Evolutionary conservation across 1,140 invertebrate genomes (phyloP), one percentile per base, ranked within the genome.

Genomic region (Bombyx mori): DNA sequence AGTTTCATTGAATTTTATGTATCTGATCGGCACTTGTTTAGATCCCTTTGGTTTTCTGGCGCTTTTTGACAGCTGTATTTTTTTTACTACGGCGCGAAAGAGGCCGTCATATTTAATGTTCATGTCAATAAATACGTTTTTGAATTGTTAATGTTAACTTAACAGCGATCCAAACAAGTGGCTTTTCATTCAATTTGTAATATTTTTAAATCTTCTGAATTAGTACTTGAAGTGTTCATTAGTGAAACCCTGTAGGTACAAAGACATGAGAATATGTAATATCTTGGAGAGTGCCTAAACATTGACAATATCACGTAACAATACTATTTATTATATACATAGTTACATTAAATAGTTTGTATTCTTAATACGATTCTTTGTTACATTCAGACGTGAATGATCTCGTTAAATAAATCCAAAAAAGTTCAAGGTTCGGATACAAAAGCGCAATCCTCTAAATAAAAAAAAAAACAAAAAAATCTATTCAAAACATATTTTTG

Each of bases 21-120:
- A 35, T 35, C 26, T 5, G 46, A 75, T 82, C 61, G 72, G 80
- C 80, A 79, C 77, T 80, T 79, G 69, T 79, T 86, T 74, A 71
- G 75, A 82, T 73, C 65, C 62, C 53, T 68, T 61, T 55, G 48
- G 35, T 66, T 61, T 56, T 46, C 56, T 48, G 56, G 61, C 62
- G 56, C 60, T 61, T 50, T 58, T 46, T 65, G 52, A 61, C 60
- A 55, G 22, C 52, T 52, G 8, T 56, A 18, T 57, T 64, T 63
- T 68, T 49, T 49, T 48, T 12, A 49, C 12, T 12, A 49, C n/a
- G n/a, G n/a, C 26, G 26, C 26, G 26, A 35, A 35, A 35, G 26
- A 35, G 26, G 2, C 26, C 26, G 2, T 35, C 2, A 35, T 53
- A 45, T 54, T 18, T 9, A 52, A 42, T 58, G n/a, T 42, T 42